Percentiles rank a stretch among this genome's conserved stretches.
phyloP scores from a whole-genome alignment of 2,797 vertebrate species.

The Macropodus opercularis region DNA sequence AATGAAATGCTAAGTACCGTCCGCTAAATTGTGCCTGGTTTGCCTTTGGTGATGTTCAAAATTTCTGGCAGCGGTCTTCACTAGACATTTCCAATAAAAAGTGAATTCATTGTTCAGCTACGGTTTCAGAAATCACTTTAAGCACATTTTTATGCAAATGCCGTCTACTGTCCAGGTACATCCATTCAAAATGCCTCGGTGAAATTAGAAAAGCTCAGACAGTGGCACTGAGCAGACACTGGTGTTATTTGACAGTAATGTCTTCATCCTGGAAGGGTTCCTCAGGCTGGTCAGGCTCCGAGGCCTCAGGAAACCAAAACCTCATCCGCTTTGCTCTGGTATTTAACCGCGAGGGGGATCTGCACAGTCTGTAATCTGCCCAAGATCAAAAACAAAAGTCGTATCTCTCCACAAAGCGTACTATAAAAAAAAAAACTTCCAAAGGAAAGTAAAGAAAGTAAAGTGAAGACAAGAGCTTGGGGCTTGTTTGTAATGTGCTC shows the following conservation, averaged over 20 bases:
- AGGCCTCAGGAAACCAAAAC: conserved; percentile 46
- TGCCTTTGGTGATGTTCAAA: not conserved
- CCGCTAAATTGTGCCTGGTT: not conserved
- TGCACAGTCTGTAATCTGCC: conserved; percentile 49
- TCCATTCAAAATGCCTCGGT: conserved; percentile 40
- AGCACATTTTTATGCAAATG: conserved; percentile 26
- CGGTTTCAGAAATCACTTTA: conserved; percentile 44
- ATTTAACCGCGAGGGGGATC: conserved; percentile 62
- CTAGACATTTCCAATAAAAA: conserved; percentile 15
- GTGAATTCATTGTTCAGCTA: conserved; percentile 29
- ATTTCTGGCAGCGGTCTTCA: not conserved
- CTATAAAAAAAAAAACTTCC: conserved; percentile 6
- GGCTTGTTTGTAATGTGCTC: not conserved
- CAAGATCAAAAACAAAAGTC: conserved; percentile 60
- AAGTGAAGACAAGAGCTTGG: not conserved
- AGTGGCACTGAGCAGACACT: conserved; percentile 9
- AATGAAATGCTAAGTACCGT: not conserved
- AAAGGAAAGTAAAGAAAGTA: conserved; percentile 3
- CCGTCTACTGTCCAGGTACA: conserved; percentile 15
- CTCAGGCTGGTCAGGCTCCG: conserved; percentile 38
- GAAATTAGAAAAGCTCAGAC: conserved; percentile 35
- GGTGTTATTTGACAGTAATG: conserved; percentile 23
- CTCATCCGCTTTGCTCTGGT: conserved; percentile 71
- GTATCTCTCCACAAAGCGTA: conserved; percentile 31
- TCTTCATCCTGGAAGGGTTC: conserved; percentile 22